phyloP scores from a whole-genome alignment of 2,888 invertebrate species.

The Erynnis tages region DNA sequence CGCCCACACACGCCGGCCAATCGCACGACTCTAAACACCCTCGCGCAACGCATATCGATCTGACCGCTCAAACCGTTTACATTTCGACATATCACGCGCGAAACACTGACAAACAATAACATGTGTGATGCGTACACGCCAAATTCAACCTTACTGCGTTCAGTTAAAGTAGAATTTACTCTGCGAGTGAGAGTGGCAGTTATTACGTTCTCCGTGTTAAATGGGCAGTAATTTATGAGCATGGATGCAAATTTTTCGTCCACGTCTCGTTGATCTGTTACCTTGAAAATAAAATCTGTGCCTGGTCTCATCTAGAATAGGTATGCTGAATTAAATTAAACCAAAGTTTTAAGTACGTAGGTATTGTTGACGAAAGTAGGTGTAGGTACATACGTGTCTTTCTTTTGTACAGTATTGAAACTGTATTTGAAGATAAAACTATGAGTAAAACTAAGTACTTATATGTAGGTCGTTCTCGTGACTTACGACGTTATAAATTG shows the following conservation, averaged over 20 bases:
- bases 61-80: constrained; percentile 77
- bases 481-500: no score
- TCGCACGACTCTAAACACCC: constrained; percentile 72
- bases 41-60: constrained; percentile 80
- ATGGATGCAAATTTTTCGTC: constrained; percentile 29
- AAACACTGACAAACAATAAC: constrained; percentile 79
- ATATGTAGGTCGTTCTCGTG: no score
- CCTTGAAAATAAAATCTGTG: constrained; percentile 17
- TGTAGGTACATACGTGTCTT: no score
- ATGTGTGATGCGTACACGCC: constrained; percentile 43
- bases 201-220: constrained; percentile 32
- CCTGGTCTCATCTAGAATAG: neutral
- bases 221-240: constrained; percentile 57
- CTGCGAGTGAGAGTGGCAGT: constrained; percentile 29
- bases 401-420: no score
- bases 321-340: no score
- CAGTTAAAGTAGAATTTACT: constrained; percentile 34
- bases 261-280: constrained; percentile 17
- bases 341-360: no score
- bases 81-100: constrained; percentile 81
- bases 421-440: no score
- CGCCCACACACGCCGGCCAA: constrained; percentile 75
- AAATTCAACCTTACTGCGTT: constrained; percentile 37
- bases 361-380: no score
- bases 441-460: no score